Evolutionary conservation across 2,113 vertebrate genomes (phyloP), one percentile per base, ranked within the genome.

Genomic region (Nycticebus coucang): DNA sequence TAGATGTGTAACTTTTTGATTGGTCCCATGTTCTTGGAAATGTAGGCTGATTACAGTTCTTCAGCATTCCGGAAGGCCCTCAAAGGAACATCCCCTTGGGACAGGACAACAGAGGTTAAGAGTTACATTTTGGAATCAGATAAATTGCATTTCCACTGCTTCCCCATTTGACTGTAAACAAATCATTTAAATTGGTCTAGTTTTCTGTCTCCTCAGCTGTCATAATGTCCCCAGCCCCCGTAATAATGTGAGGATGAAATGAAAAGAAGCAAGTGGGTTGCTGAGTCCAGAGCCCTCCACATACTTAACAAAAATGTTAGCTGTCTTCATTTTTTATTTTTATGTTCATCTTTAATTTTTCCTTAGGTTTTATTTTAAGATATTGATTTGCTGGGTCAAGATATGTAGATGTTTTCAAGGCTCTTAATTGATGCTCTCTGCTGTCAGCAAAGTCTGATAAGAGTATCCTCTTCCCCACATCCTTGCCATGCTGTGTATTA

Each of bases 321-420:
- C 57, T 84, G 8, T 28, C 88, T 33, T 22, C 77, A 72, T 68
- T 89, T 92, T 75, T 74, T 50, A 69, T 28, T 94, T 90, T 72
- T 78, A 33, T 81, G 35, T 22, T 13, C 10, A 37, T 81, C 18
- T 92, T n/a, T 78, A 68, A 21, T 93, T 89, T 89, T 86, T 92
- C 30, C 62, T 37, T 86, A 37, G 10, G 33, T 24, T 50, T 90
- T 75, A 59, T n/a, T 84, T 74, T 85, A 88, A 57, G 74, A 35
- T 86, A 14, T 74, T 78, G 66, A 92, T 17, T 62, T 96, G 11
- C 89, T 95, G 41, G 68, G 50, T 87, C 37, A 87, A 75, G 26
- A 7, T 85, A n/a, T 45, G 1, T 41, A 35, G 19, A 17, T 91
- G n/a, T 57, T 66, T 93, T 89, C 66, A 89, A 79, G 62, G 14